Evolutionary conservation across 2,888 invertebrate genomes (phyloP), one percentile per base, ranked within the genome.

Genomic region (Phyto melanocephala): DNA sequence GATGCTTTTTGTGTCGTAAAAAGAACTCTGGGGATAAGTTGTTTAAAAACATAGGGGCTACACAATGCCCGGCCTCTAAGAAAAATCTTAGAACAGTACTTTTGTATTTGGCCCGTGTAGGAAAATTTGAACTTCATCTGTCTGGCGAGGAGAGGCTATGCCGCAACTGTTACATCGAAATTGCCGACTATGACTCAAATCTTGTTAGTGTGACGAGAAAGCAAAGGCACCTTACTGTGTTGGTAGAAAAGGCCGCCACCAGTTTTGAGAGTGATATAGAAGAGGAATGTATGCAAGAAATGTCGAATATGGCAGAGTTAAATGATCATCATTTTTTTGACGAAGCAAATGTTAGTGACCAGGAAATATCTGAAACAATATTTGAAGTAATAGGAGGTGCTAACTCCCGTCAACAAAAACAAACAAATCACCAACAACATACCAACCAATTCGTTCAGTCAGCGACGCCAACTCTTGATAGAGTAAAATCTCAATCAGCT

Each of bases 241-340:
- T 86, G 37, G 76, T 86, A 7, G 86, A 86, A 67, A 84, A 83
- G 13, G 86, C 85, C 6, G 83, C 67, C 1, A 81, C 65, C 1
- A 80, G 80, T n/a, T 47, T 84, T 24, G 85, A 86, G 13, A 84
- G 84, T 8, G 86, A 86, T 22, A 80, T 85, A 11, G 86, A 86
- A 54, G 81, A 84, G 13, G 86, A 86, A 28, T 85, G 84, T 42
- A 28, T 81, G 4, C 60, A 75, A 6, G 84, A 86, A 50, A 84
- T 85, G 84, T 75, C 79, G 0, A 80, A 80, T 2, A 77, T 86
- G 83, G 84, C 80, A 0, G 86, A 86, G 58, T 35, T 86, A 0
- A 85, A 75, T 47, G 84, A 85, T 33, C 74, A 83, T 7, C 56
- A 78, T n/a, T 84, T 84, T 67, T 86, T 85, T 17, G 85, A 84